Evolutionary conservation across 2,797 vertebrate genomes (phyloP).

Genomic region (Adrianichthys oophorus): DNA sequence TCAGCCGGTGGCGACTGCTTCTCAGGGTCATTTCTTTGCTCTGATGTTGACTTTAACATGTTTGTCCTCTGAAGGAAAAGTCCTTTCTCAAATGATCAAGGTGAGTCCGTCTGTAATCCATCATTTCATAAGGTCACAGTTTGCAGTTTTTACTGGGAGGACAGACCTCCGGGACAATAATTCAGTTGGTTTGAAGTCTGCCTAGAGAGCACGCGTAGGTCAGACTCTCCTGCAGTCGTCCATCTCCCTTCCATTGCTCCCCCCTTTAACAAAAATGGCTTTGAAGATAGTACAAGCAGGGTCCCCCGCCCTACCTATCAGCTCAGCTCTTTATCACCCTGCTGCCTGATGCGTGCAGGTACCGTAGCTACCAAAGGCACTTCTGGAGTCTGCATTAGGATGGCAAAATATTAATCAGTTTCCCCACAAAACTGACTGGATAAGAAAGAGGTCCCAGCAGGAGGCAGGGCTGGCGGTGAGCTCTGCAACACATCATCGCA

Average conservation of each 20-base stretch:
- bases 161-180: constrained; percentile 27
- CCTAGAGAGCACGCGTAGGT: constrained; percentile 45
- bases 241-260: constrained; percentile 29
- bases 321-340: constrained; percentile 43
- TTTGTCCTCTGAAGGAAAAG: constrained; percentile 2
- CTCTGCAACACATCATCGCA: constrained; percentile 33
- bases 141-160: constrained; percentile 32
- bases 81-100: constrained; percentile 34
- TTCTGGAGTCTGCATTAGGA: constrained; percentile 55
- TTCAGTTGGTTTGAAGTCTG: constrained; percentile 35
- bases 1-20: too few relatives aligned
- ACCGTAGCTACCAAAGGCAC: constrained; percentile 58
- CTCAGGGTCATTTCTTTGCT: too few relatives aligned
- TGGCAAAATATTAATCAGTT: constrained; percentile 70
- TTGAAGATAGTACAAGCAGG: constrained; percentile 56
- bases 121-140: constrained; percentile 29
- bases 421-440: constrained; percentile 44
- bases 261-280: constrained; percentile 21
- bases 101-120: constrained; percentile 41
- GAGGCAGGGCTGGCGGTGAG: constrained; percentile 36
- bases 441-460: constrained; percentile 54
- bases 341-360: constrained; percentile 51
- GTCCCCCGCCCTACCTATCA: constrained; percentile 52
- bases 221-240: constrained; percentile 38
- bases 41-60: background rate